Percentiles rank a stretch among this genome's conserved stretches.
Evolutionary conservation across 2,888 invertebrate species (phyloP).

Genomic region (Autographa pulchrina): DNA sequence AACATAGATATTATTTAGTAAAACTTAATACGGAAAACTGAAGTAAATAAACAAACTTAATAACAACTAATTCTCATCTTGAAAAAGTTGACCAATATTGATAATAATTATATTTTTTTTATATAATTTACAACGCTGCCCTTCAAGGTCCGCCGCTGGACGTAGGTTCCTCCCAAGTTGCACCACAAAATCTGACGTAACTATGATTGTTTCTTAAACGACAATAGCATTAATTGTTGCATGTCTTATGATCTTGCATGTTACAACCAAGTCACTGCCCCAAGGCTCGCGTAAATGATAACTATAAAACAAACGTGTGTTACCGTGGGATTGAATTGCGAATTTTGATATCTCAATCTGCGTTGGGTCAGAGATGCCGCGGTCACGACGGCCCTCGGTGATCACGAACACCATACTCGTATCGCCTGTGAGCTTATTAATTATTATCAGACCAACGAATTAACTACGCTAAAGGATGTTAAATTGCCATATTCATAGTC

Average conservation of each 20-base stretch:
- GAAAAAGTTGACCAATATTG: too few relatives aligned
- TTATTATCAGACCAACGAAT: conserved; percentile 76
- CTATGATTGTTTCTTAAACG: not conserved
- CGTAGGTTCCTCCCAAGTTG: too few relatives aligned
- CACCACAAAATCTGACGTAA: too few relatives aligned
- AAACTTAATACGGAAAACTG: too few relatives aligned
- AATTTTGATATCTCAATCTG: conserved; percentile 89
- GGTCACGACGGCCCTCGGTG: conserved; percentile 89
- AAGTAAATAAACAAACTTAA: too few relatives aligned
- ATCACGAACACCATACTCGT: conserved; percentile 76
- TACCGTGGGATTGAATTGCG: conserved; percentile 82
- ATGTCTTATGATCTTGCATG: conserved; percentile 35
- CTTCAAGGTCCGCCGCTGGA: too few relatives aligned
- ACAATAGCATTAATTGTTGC: not conserved
- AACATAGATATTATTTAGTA: too few relatives aligned
- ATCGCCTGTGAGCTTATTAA: conserved; percentile 72
- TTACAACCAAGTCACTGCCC: conserved; percentile 63
- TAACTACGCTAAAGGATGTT: conserved; percentile 79
- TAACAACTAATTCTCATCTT: too few relatives aligned
- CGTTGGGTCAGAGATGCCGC: conserved; percentile 85
- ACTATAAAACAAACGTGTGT: conserved; percentile 80
- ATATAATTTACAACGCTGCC: too few relatives aligned
- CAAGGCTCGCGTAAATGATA: conserved; percentile 73
- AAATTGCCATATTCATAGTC: conserved; percentile 57
- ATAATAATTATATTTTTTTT: too few relatives aligned